phyloP scores from a whole-genome alignment of 1,140 invertebrate species.

The Carposina sasakii region DNA sequence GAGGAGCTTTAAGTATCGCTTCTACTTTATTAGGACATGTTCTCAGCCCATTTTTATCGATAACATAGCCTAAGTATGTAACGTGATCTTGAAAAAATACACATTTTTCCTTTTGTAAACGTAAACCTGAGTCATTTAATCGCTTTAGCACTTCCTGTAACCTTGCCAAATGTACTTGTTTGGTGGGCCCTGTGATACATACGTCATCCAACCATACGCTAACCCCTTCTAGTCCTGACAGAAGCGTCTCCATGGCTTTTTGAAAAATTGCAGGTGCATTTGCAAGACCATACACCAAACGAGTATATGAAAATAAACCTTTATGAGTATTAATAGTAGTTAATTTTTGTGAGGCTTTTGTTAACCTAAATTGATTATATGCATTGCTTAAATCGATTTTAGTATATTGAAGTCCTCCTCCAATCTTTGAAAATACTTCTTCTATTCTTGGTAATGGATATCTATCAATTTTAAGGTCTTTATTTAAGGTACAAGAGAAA shows the following conservation, averaged over 20 bases:
- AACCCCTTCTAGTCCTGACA: constrained; percentile 23
- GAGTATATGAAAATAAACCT: constrained; percentile 39
- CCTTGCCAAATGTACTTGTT: constrained; percentile 21
- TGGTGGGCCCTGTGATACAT: constrained; percentile 24
- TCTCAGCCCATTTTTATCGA: constrained; percentile 26
- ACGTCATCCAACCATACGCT: constrained; percentile 35
- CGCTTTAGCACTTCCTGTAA: constrained; percentile 21
- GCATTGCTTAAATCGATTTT: constrained; percentile 53
- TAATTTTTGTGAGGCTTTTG: constrained; percentile 35
- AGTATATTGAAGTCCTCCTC: constrained; percentile 29
- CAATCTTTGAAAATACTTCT: constrained; percentile 31
- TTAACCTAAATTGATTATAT: constrained; percentile 61
- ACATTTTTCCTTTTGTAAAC: constrained; percentile 22
- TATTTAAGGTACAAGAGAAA: constrained; percentile 29
- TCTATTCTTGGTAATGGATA: constrained; percentile 26
- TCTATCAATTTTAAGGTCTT: constrained; percentile 5
- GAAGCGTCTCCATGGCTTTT: constrained; percentile 23
- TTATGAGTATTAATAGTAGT: constrained; percentile 45
- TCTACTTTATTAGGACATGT: constrained; percentile 16
- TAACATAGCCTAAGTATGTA: constrained; percentile 24
- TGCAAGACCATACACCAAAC: constrained; percentile 49
- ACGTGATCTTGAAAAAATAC: constrained; percentile 16
- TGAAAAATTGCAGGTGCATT: constrained; percentile 14
- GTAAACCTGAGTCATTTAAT: constrained; percentile 23
- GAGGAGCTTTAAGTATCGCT: background rate